Evolutionary conservation across 30 jellyfish, hydroid and myxozoan genomes (phyloP), one percentile per base, ranked within the genome.

Genomic region (Cassiopea andromeda): DNA sequence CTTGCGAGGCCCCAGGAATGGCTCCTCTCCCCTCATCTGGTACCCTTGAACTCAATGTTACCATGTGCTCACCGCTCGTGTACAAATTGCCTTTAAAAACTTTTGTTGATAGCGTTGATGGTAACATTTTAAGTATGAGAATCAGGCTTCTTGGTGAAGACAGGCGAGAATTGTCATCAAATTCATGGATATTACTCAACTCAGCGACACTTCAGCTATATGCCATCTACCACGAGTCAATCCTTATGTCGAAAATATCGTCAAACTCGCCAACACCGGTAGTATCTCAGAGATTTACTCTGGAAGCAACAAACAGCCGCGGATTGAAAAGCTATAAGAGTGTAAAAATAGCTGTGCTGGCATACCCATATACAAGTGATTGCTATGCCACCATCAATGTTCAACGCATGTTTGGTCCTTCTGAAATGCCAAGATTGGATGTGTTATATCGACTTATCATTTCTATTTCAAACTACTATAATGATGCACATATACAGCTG

Each of bases 251-350:
- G 48, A 44, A 16, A 1, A 5, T 82, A 44, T 43, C 90, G 46
- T 7, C 78, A 50, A 44, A 18, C 4, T 5, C 82, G 27, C 49
- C 91, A n/a, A 78, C 80, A 0, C 43, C 27, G 17, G 60, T 67
- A 16, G 78, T 77, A 45, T 59, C 87, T 8, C 7, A 71, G 8
- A 60, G n/a, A 9, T 94, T 61, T 83, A 70, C 64, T 12, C 48
- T 94, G n/a, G 93, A 94, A 87, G 98, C 98, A 45, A 90, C 93
- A 59, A 89, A 89, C 38, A 94, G 98, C 70, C 92, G 89, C 1
- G 92, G 92, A 4, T 9, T 84, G 48, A 60, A 89, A 44, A 60
- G 80, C 1, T 70, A 15, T 47, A 77, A 75, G 71, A 59, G 49
- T 38, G 48, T 94, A 47, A 49, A 84, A 47, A 85, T 85, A 43